A percentile compares a stretch with the other conserved stretches of the same genome.
Conservation (phyloP, 2,888 invertebrate genomes). For the Halictus ligatus region DNA sequence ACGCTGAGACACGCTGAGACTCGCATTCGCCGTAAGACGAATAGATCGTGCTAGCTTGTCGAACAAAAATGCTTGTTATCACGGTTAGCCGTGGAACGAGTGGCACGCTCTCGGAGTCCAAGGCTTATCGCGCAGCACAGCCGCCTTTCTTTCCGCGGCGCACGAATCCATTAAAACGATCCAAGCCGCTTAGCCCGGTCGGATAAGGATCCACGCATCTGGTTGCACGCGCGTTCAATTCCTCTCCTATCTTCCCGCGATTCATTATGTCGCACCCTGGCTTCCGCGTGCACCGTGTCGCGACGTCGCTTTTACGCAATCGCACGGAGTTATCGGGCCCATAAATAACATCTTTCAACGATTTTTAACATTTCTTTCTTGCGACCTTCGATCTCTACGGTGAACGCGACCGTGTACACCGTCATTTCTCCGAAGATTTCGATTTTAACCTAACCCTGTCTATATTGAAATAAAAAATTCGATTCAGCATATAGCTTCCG, state of each 20-base stretch:
- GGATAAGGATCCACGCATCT: slow-evolving; percentile 12
- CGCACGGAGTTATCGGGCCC: slow-evolving; percentile 21
- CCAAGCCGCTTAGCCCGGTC: not conserved
- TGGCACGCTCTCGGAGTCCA: not conserved
- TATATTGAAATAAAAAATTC: too few relatives aligned
- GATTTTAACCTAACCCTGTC: too few relatives aligned
- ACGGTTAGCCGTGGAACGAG: not conserved
- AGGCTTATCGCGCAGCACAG: not conserved
- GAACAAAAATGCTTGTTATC: slow-evolving; percentile 10
- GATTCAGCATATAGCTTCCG: too few relatives aligned
- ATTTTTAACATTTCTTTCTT: not conserved
- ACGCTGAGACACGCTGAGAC: not conserved
- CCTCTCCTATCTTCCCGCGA: slow-evolving; percentile 31
- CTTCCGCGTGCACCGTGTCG: slow-evolving; percentile 38
- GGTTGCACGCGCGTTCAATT: slow-evolving; percentile 18
- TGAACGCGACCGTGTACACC: not conserved
- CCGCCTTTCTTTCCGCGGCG: not conserved
- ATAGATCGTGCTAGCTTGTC: not conserved
- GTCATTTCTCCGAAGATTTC: not conserved
- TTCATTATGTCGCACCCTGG: slow-evolving; percentile 43
- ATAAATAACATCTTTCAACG: slow-evolving; percentile 12
- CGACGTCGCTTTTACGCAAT: slow-evolving; percentile 31
- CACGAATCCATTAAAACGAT: slow-evolving; percentile 4
- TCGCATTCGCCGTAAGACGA: not conserved
- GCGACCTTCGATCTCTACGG: not conserved